These are phyloP conservation scores for Pyrochroa serraticornis DNA, from an alignment of 2,888 invertebrate genomes.

Conservation along the genomic window DNA sequence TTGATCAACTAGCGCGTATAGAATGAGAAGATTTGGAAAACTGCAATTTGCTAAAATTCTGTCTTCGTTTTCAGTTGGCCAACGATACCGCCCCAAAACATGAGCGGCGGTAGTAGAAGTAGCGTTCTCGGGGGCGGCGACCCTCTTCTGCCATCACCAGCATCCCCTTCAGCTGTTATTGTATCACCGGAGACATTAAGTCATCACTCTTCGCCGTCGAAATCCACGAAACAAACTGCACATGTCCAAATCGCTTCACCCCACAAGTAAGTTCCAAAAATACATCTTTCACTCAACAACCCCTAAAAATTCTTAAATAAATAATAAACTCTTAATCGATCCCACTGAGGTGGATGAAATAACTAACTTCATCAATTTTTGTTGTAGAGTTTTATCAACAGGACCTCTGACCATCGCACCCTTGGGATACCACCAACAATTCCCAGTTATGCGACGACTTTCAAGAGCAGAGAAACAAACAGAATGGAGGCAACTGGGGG, in stretches of 20 bases:
- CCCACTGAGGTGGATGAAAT: not conserved
- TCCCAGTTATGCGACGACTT: conserved; percentile 65
- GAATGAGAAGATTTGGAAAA: not conserved
- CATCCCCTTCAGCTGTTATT: conserved; percentile 74
- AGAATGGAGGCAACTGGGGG: conserved; percentile 70
- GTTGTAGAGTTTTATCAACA: conserved; percentile 49
- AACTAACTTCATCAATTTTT: conserved; percentile 10
- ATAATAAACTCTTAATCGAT: not conserved
- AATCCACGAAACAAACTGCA: conserved; percentile 28
- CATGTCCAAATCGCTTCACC: conserved; percentile 34
- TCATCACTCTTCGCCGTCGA: conserved; percentile 69
- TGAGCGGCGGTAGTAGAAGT: conserved; percentile 68
- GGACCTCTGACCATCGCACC: conserved; percentile 65
- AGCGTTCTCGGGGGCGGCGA: conserved; percentile 61
- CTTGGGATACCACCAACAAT: conserved; percentile 62
- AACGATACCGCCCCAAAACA: conserved; percentile 68
- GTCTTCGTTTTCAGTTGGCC: conserved; percentile 59
- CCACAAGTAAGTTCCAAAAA: conserved; percentile 27
- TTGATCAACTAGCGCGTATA: too few relatives aligned
- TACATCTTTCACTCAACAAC: not conserved
- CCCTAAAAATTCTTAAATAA: not conserved
- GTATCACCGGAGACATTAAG: conserved; percentile 78
- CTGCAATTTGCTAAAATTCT: conserved; percentile 2
- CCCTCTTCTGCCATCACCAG: conserved; percentile 75
- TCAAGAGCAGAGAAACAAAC: conserved; percentile 63